Percentiles rank a stretch among this genome's conserved stretches.
phyloP scores from a whole-genome alignment of 2,113 vertebrate species.

The Psammodynastes pulverulentus region DNA sequence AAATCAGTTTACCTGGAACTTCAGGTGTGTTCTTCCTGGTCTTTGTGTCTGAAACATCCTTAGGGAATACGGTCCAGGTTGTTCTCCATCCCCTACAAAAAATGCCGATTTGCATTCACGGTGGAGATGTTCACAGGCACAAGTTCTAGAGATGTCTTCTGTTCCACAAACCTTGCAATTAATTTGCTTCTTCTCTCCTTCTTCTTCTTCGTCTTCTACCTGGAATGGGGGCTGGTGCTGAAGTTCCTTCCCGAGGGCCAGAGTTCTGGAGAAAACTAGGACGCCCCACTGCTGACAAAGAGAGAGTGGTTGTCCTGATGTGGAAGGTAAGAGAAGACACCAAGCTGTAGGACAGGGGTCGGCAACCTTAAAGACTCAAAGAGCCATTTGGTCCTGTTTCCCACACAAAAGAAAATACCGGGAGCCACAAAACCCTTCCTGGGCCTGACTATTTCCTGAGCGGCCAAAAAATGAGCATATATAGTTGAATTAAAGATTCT shows the following conservation, averaged over 20 bases:
- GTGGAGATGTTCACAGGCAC: neutral
- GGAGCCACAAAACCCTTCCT: too few species aligned
- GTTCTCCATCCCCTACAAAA: neutral
- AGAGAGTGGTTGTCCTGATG: conserved; percentile 26
- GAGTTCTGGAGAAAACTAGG: conserved; percentile 36
- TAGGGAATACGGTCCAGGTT: neutral
- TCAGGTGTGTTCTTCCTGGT: neutral
- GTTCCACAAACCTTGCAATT: neutral
- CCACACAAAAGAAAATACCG: too few species aligned
- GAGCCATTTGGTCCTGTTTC: too few species aligned
- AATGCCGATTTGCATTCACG: neutral
- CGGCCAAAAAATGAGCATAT: too few species aligned
- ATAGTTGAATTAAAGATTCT: too few species aligned
- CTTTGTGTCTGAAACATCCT: neutral
- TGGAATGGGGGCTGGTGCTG: neutral
- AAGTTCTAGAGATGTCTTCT: neutral
- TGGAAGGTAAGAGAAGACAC: conserved; percentile 47
- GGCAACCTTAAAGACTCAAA: too few species aligned
- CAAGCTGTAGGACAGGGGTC: neutral
- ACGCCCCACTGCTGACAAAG: neutral
- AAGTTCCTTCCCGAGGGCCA: conserved; percentile 21
- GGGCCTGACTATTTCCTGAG: too few species aligned
- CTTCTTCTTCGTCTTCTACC: neutral
- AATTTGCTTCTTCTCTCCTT: neutral
- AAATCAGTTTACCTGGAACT: neutral